Evolutionary conservation across 2,797 vertebrate genomes (phyloP), one percentile per base, ranked within the genome.

Genomic region (Xenops minutus): DNA sequence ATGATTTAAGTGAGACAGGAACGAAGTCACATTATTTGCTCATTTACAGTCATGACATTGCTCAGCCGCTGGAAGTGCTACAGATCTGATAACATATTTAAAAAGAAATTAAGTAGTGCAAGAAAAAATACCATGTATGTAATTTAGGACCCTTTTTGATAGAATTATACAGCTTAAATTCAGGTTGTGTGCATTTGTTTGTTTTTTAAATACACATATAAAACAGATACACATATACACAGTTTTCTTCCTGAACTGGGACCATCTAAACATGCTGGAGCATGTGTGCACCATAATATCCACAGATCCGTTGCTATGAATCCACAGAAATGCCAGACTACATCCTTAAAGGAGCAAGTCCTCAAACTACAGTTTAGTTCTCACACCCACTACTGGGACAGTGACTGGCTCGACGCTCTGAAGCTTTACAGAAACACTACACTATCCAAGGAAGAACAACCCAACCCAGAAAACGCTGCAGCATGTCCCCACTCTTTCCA

Each of bases 331-430:
- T 3, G 9, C 12, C 32, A 26, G 9, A 7, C 4, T 12, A 19
- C 6, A 49, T 6, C 37, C 48, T 12, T 6, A 11, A 10, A n/a
- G 9, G 14, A 21, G 10, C 2, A 34, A 15, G 15, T 34, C 37
- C 17, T 0, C 0, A 59, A 77, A 36, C 9, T 3, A 13, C 30
- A 24, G 1, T 14, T n/a, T 7, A 19, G 29, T 52, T 52, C 34
- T 30, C 48, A 27, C 18, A 9, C 14, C 7, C 0, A 0, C 61
- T 22, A 12, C 10, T 8, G 15, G 21, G 29, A 6, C 51, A 30
- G 41, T 7, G 21, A 7, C 17, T 4, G 30, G 14, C 17, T 36
- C 36, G 30, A 19, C 4, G 1, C 34, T 26, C 10, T 12, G 11
- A 34, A 34, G 18, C 2, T 24, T 2, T 2, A 18, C 1, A 8